A percentile compares a stretch with the other conserved stretches of the same genome.
These are phyloP conservation scores for Nyleta sp. DNA, from an alignment of 2,888 invertebrate species.

Conservation along the genomic window DNA sequence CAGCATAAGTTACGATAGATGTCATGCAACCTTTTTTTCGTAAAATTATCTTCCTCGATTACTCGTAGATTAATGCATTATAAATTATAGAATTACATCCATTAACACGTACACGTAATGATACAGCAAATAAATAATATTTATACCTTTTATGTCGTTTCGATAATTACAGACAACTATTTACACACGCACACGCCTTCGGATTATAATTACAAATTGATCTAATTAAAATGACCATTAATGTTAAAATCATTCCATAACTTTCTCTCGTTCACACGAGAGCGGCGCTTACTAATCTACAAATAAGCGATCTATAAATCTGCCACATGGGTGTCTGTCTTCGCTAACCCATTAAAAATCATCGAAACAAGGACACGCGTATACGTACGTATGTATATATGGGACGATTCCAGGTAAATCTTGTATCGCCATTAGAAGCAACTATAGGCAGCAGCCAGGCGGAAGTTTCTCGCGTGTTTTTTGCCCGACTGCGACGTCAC, in stretches of 20 bases:
- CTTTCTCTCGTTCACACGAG: neutral
- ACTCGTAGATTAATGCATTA: too few species aligned
- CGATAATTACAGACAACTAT: neutral
- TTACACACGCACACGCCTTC: neutral
- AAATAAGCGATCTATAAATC: conserved; percentile 51
- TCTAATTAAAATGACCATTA: conserved; percentile 11
- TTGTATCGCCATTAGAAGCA: conserved; percentile 70
- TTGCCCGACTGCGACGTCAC: conserved; percentile 66
- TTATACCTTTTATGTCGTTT: neutral
- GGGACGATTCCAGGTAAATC: conserved; percentile 70
- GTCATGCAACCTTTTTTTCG: too few species aligned
- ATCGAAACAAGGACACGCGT: conserved; percentile 47
- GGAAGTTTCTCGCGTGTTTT: conserved; percentile 73
- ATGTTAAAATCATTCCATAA: neutral
- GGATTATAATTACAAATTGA: conserved; percentile 7
- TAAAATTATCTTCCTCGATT: too few species aligned
- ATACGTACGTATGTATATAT: conserved; percentile 35
- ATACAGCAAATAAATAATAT: neutral
- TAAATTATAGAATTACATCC: too few species aligned
- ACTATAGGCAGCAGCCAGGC: conserved; percentile 64
- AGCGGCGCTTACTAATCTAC: conserved; percentile 29
- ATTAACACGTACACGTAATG: too few species aligned
- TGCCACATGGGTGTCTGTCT: conserved; percentile 38
- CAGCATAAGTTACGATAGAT: too few species aligned
- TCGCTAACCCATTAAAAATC: conserved; percentile 42